Percentiles rank a stretch among this genome's conserved stretches.
These are phyloP conservation scores for Masnerella sp. DNA, from an alignment of 2,888 invertebrate genomes.

Conservation along the genomic window DNA sequence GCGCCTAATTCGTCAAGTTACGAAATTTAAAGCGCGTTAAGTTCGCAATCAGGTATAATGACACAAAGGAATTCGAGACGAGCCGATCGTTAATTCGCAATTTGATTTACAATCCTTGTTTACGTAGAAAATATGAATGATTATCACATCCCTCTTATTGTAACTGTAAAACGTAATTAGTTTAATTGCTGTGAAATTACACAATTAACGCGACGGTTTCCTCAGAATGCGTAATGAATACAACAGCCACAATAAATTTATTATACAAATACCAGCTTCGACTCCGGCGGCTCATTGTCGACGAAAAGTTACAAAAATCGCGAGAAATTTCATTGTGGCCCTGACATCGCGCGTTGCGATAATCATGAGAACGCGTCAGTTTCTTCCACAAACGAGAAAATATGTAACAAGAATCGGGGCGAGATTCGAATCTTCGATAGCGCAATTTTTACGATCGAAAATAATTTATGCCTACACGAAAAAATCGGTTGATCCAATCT, in stretches of 20 bases:
- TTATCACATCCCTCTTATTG: slow-evolving; percentile 24
- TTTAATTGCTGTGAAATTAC: slow-evolving; percentile 33
- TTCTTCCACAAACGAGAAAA: not conserved
- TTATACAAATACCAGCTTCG: slow-evolving; percentile 6
- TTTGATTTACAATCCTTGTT: slow-evolving; percentile 17
- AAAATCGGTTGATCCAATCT: too few species aligned
- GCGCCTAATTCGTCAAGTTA: not conserved
- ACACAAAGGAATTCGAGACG: slow-evolving; percentile 22
- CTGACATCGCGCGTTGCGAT: slow-evolving; percentile 42
- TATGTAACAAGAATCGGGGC: too few species aligned
- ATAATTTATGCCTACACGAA: too few species aligned
- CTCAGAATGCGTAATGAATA: slow-evolving; percentile 21
- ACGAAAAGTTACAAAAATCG: slow-evolving; percentile 7
- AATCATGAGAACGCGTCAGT: slow-evolving; percentile 32
- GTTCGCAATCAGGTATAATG: slow-evolving; percentile 7
- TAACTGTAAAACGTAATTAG: slow-evolving; percentile 39
- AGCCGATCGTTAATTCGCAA: slow-evolving; percentile 10
- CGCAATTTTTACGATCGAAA: too few species aligned
- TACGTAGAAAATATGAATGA: slow-evolving; percentile 31
- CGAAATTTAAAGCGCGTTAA: not conserved
- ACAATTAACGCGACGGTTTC: slow-evolving; percentile 27
- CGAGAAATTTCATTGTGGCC: slow-evolving; percentile 33
- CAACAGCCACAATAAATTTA: slow-evolving; percentile 21
- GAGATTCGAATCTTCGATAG: too few species aligned
- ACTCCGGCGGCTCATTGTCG: not conserved